phyloP scores from a whole-genome alignment of 1,140 invertebrate species.

The Chironomus striatipennis region DNA sequence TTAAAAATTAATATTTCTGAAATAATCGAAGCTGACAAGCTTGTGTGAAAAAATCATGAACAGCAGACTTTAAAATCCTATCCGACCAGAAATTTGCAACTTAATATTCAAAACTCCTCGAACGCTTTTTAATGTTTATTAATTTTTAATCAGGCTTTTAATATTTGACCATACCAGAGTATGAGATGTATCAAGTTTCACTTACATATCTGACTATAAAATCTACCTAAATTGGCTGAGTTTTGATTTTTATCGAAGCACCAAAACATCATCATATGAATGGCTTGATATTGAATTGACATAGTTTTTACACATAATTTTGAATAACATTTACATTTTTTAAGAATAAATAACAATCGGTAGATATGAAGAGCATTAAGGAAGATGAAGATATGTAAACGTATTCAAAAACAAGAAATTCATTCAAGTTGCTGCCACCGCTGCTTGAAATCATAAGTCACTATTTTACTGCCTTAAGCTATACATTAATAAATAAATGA shows the following conservation, averaged over 20 bases:
- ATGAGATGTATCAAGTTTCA: background rate
- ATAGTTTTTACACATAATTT: conserved; percentile 10
- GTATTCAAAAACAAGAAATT: too few relatives aligned
- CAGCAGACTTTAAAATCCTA: conserved; percentile 2
- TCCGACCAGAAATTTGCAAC: background rate
- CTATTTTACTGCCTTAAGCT: background rate
- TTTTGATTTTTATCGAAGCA: conserved; percentile 9
- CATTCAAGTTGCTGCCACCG: background rate
- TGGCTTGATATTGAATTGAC: background rate
- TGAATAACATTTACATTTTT: background rate
- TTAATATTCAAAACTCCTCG: background rate
- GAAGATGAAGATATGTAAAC: too few relatives aligned
- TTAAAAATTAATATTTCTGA: background rate
- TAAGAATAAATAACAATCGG: background rate
- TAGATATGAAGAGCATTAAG: too few relatives aligned
- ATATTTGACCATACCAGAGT: background rate
- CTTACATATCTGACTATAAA: conserved; percentile 1
- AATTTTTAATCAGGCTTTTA: conserved; percentile 9
- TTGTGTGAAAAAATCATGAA: conserved; percentile 14
- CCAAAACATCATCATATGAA: background rate
- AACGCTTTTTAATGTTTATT: background rate
- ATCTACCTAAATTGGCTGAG: background rate
- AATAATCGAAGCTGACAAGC: background rate
- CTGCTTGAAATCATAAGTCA: background rate
- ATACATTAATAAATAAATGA: background rate